Conservation (phyloP, 2,888 invertebrate species). For the Diarsia brunnea region DNA sequence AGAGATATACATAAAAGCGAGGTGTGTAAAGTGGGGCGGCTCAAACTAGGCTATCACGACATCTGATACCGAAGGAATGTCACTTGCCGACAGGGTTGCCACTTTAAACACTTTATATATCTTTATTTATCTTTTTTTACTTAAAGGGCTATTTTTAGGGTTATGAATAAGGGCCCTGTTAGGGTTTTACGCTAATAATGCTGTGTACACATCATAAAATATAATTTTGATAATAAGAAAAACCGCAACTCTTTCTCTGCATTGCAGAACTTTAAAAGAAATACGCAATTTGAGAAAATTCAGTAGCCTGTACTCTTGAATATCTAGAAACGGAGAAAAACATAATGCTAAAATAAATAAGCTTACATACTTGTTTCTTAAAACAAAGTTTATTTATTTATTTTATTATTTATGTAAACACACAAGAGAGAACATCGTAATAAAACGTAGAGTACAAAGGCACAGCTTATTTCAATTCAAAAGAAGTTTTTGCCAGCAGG, state of each 20-base stretch:
- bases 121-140: background rate
- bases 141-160: background rate
- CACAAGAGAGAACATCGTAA: too few relatives aligned
- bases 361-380: background rate
- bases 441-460: too few relatives aligned
- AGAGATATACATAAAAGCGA: constrained; percentile 33
- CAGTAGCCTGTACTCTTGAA: too few relatives aligned
- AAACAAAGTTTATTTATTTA: background rate
- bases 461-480: too few relatives aligned
- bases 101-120: background rate
- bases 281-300: too few relatives aligned
- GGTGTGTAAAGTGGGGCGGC: constrained; percentile 69
- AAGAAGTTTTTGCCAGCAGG: too few relatives aligned
- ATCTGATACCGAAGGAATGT: constrained; percentile 70
- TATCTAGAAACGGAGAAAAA: background rate
- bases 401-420: too few relatives aligned
- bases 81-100: constrained; percentile 48
- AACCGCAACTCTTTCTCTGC: background rate
- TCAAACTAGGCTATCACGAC: constrained; percentile 76
- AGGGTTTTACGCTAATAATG: background rate
- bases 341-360: background rate
- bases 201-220: background rate
- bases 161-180: background rate
- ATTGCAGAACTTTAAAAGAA: background rate
- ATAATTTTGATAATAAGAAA: background rate